Conservation (phyloP, 2,888 invertebrate genomes). For the Drosophila sordidula region DNA sequence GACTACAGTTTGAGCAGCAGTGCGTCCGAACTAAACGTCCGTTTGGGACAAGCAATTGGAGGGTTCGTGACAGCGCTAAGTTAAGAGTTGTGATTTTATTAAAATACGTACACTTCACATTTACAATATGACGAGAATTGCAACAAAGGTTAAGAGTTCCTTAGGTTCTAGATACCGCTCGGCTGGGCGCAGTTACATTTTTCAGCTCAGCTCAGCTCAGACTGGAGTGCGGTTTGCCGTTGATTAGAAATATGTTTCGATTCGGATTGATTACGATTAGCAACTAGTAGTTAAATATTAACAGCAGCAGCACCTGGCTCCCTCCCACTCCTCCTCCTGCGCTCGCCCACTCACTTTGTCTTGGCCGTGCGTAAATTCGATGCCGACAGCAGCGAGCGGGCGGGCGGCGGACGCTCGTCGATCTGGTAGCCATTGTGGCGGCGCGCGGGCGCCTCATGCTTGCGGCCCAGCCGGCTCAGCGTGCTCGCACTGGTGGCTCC, state of each 20-base stretch:
- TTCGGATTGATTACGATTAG: conserved; percentile 53
- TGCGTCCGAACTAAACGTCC: neutral
- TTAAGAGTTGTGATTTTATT: conserved; percentile 71
- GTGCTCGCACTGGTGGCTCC: conserved; percentile 78
- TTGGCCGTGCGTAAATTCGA: conserved; percentile 79
- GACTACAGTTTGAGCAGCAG: conserved; percentile 6
- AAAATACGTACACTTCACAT: conserved; percentile 72
- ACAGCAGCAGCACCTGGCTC: conserved; percentile 52
- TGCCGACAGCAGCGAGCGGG: conserved; percentile 82
- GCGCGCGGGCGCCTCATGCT: conserved; percentile 67
- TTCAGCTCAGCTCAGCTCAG: conserved; percentile 13
- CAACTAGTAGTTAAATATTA: conserved; percentile 57
- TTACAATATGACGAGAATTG: conserved; percentile 78
- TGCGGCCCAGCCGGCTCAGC: conserved; percentile 75
- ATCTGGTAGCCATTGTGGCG: conserved; percentile 73
- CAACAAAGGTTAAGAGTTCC: conserved; percentile 71
- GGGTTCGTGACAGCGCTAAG: conserved; percentile 33
- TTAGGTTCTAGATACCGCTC: conserved; percentile 34
- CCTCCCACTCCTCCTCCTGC: neutral
- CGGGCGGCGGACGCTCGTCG: conserved; percentile 80
- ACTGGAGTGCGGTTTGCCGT: conserved; percentile 36
- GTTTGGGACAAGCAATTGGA: neutral
- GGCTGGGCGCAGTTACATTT: conserved; percentile 1
- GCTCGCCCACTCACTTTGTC: conserved; percentile 45
- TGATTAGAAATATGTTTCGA: conserved; percentile 61